Evolutionary conservation across 2,113 vertebrate genomes (phyloP).

Genomic region (Syngnathoides biaculeatus): DNA sequence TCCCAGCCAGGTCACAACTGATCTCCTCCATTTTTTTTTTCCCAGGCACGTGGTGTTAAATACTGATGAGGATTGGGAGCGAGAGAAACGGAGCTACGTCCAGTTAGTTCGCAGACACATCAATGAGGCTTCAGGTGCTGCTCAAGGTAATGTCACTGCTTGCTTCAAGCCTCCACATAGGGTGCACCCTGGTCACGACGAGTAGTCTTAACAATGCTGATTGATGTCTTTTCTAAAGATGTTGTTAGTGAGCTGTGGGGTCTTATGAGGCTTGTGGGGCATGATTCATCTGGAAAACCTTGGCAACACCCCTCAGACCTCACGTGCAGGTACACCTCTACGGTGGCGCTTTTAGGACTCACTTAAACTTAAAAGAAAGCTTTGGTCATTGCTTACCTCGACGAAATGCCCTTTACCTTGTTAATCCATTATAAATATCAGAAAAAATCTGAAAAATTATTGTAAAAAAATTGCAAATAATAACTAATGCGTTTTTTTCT

Average conservation of each 20-base stretch:
- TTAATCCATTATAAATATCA: too few relatives aligned
- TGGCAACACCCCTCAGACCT: conserved; percentile 6
- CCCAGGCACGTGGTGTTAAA: background rate
- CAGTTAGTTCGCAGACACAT: background rate
- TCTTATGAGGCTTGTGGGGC: background rate
- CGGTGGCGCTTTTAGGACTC: background rate
- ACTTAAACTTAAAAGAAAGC: too few relatives aligned
- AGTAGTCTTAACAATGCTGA: background rate
- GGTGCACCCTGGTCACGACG: background rate
- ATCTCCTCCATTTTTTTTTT: background rate
- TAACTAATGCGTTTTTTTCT: too few relatives aligned
- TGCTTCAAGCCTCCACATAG: background rate
- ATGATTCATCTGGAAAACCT: background rate
- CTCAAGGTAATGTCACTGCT: background rate
- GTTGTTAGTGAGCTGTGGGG: background rate
- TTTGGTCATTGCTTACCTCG: too few relatives aligned
- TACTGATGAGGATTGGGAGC: background rate
- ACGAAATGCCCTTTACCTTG: too few relatives aligned
- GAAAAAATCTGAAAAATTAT: too few relatives aligned
- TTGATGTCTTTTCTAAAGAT: background rate
- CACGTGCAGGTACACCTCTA: background rate
- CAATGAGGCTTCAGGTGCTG: background rate
- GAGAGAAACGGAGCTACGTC: background rate
- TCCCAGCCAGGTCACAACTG: background rate
- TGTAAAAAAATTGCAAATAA: too few relatives aligned